Evolutionary conservation across 2,113 vertebrate genomes (phyloP), one percentile per base, ranked within the genome.

Genomic region (Seriola rivoliana): DNA sequence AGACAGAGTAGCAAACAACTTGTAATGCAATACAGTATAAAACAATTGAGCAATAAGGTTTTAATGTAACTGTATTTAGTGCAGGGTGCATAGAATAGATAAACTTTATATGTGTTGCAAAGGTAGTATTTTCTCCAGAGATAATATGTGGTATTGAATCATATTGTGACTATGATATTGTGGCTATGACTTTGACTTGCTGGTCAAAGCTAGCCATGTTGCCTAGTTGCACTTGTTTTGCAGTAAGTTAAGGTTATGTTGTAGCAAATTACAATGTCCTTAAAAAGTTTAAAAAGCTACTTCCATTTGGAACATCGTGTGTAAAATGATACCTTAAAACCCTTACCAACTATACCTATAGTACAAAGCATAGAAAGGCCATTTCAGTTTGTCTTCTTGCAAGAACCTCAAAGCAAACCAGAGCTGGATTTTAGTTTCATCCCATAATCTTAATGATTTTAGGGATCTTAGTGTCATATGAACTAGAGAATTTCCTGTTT

Each of bases 61-160:
- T 60, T 68, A 76, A 60, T 71, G 59, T 57, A 40, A 23, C 38
- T 64, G 50, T 38, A 57, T 52, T 78, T 72, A 64, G 46, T 74
- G 55, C 40, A 77, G 8, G 4, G 21, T 68, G 25, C 4, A 57
- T 34, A 21, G n/a, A 55, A 42, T 57, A 55, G 8, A 63, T 29
- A 29, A 29, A 29, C 29, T 29, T 55, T 55, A 23, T 55, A 23
- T 14, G 23, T 29, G 4, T 58, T 58, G 50, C 40, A 42, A 42
- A 11, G 7, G 40, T 42, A 8, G 8, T 42, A 10, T 7, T 48
- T 16, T 16, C 14, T 48, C 14, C 3, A 16, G 46, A 19, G 12
- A 21, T 12, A 17, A 21, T 19, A 4, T 17, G 19, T 52, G 5
- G 16, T 52, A 52, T 21, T 52, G 50, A 19, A 21, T 52, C 17